Evolutionary conservation across 2,113 vertebrate species (phyloP), one percentile per base, ranked within the genome.

Genomic region (Maccullochella peelii): DNA sequence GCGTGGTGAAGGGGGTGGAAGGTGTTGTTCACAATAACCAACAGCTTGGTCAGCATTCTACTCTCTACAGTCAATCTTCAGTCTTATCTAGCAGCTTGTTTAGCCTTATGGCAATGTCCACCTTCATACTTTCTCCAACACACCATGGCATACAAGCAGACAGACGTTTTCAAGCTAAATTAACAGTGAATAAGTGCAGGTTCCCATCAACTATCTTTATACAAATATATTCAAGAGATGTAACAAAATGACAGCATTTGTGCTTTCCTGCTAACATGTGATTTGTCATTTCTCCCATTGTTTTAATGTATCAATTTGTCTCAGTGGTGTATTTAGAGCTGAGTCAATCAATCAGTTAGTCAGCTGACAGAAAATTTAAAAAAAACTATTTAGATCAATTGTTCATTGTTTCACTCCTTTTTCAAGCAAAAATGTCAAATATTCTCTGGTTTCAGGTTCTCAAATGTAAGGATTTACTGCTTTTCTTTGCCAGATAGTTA

Each of bases 21-120:
- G 25, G 40, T 57, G 25, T 15, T 1, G 20, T 2, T 47, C 63
- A 18, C 8, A 42, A 50, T 10, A n/a, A 50, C 12, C 47, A 62
- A 36, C 20, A 25, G 70, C 69, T 65, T 38, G 9, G 18, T 67
- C 75, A 54, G 38, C 42, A 38, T 40, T 71, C 58, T 25, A 2
- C 38, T 14, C 81, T 83, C 18, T 20, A 23, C 54, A 30, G 55
- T 73, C 54, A 57, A 10, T 27, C 38, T 12, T 73, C 33, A 63
- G 36, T 40, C 5, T 63, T 12, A 42, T 38, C 49, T 16, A 16
- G 8, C 38, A 23, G 70, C 50, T 47, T n/a, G 20, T 73, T 80
- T 20, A 52, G 38, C 27, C 8, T 27, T 20, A 49, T 5, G 49
- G 25, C 40, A 16, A 21, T 0, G 0, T 63, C 57, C 27, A 21